phyloP scores from a whole-genome alignment of 2,888 invertebrate species.

The Cylindroiulus punctatus region DNA sequence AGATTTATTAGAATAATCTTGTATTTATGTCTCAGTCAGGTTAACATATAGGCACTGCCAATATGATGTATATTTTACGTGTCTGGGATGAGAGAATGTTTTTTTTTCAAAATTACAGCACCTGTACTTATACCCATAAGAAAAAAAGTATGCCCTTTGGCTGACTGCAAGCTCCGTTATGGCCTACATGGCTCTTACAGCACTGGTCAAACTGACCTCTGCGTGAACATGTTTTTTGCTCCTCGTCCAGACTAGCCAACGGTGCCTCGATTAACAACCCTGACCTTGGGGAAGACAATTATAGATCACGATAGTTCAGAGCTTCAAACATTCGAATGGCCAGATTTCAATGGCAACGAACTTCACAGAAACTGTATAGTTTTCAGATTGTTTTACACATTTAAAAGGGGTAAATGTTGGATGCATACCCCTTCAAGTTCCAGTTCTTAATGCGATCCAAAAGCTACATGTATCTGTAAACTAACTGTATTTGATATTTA shows the following conservation, averaged over 20 bases:
- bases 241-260: neutral
- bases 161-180: neutral
- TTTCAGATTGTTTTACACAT: no score
- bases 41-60: no score
- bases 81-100: neutral
- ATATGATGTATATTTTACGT: no score
- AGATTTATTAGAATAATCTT: no score
- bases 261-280: neutral
- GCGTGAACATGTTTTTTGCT: neutral
- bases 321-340: neutral
- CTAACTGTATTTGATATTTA: no score
- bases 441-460: no score
- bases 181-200: neutral
- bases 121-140: neutral
- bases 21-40: no score
- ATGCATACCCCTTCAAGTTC: no score
- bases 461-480: no score
- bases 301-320: no score
- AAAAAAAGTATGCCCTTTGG: neutral
- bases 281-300: neutral
- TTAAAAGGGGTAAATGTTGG: no score
- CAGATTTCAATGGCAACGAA: neutral
- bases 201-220: neutral
- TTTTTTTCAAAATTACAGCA: slow-evolving; percentile 3
- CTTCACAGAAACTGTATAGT: no score